These are phyloP conservation scores for Calameuta pallipes DNA, from an alignment of 2,888 invertebrate species.

Conservation along the genomic window DNA sequence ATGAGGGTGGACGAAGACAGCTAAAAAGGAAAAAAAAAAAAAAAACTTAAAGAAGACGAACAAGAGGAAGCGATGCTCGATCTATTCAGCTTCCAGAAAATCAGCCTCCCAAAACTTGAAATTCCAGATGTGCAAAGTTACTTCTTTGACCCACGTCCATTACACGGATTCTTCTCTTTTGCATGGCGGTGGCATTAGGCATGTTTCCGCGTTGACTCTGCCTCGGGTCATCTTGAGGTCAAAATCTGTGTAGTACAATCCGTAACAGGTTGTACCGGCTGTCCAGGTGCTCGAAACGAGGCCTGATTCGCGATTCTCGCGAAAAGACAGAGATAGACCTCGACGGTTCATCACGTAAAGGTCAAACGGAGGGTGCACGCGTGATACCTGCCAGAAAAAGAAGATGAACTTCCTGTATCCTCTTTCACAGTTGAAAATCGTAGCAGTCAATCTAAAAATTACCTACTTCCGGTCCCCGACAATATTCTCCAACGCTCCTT, in stretches of 20 bases:
- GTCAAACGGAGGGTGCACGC: background rate
- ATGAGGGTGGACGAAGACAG: background rate
- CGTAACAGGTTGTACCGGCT: slow-evolving; percentile 58
- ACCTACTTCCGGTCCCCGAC: background rate
- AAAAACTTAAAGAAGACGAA: background rate
- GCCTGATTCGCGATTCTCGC: background rate
- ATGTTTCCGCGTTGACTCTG: slow-evolving; percentile 22
- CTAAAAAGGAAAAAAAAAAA: background rate
- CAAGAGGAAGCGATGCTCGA: background rate
- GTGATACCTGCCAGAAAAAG: background rate
- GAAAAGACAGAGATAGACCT: background rate
- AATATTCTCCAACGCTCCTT: background rate
- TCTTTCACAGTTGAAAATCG: background rate
- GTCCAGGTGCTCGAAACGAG: slow-evolving; percentile 37
- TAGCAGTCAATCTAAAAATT: background rate
- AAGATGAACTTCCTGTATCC: background rate
- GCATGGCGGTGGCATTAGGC: slow-evolving; percentile 19
- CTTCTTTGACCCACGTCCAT: slow-evolving; percentile 39
- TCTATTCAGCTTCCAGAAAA: background rate
- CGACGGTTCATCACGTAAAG: background rate
- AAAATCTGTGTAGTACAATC: slow-evolving; percentile 50
- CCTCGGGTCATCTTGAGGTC: slow-evolving; percentile 54
- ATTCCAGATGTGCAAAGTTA: slow-evolving; percentile 18
- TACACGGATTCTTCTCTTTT: slow-evolving; percentile 10
- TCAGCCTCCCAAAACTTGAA: slow-evolving; percentile 22